Evolutionary conservation across 2,113 vertebrate genomes (phyloP).

Genomic region (Tetrao urogallus): DNA sequence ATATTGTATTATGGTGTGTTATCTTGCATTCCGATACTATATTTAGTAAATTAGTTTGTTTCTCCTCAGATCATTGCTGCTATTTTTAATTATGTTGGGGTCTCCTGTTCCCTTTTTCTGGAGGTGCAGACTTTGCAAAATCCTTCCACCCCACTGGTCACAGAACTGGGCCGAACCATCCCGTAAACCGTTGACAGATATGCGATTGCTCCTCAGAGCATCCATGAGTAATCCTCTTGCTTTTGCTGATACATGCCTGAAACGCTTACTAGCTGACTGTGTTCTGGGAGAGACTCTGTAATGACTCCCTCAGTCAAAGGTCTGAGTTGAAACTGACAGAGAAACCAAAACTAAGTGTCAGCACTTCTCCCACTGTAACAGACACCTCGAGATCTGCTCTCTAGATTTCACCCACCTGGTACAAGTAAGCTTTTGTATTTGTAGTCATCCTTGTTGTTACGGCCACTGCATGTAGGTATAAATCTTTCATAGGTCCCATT

Average conservation of each 20-base stretch:
- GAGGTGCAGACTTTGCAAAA: too few relatives aligned
- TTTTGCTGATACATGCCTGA: conserved; percentile 39
- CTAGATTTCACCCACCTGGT: background rate
- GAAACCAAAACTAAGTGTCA: fast-evolving
- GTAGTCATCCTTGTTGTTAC: background rate
- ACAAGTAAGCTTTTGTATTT: background rate
- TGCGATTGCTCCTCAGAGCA: background rate
- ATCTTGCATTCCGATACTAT: too few relatives aligned
- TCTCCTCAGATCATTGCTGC: too few relatives aligned
- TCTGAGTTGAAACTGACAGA: background rate
- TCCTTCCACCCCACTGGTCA: too few relatives aligned
- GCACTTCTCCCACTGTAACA: background rate
- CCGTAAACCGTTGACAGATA: background rate
- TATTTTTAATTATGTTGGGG: too few relatives aligned
- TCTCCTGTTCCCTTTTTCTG: too few relatives aligned
- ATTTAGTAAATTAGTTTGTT: too few relatives aligned
- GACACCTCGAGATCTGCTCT: background rate
- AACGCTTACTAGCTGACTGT: background rate
- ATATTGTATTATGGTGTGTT: too few relatives aligned
- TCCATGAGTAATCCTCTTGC: background rate
- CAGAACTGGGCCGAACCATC: too few relatives aligned
- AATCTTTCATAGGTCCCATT: conserved; percentile 32
- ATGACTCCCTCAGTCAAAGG: background rate
- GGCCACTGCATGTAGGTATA: conserved; percentile 18
- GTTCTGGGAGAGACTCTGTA: background rate